A percentile compares a stretch with the other conserved stretches of the same genome.
Evolutionary conservation across 2,888 invertebrate genomes (phyloP).

Genomic region (Drosophila recens): DNA sequence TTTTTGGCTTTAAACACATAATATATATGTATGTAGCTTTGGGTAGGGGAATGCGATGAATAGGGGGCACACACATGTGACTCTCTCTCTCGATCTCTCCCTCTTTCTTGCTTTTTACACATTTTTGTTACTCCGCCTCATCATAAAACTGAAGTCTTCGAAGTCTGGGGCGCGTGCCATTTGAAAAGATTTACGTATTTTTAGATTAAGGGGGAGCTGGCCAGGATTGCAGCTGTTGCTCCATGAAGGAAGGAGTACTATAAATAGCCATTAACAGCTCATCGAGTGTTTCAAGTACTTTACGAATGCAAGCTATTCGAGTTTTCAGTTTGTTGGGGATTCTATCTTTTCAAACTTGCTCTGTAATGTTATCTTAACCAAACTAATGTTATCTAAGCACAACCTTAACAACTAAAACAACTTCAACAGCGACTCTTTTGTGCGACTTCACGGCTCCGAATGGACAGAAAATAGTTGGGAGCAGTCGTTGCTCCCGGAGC

Average conservation of each 20-base stretch:
- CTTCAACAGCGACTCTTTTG: too few relatives aligned
- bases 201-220: conserved; percentile 34
- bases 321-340: not conserved
- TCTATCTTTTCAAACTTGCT: not conserved
- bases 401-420: too few relatives aligned
- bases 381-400: too few relatives aligned
- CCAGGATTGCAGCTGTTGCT: conserved; percentile 37
- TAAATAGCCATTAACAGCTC: conserved; percentile 23
- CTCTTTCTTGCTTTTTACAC: not conserved
- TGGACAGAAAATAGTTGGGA: too few relatives aligned
- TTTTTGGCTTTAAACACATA: conserved; percentile 34
- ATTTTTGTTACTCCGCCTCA: conserved; percentile 26
- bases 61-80: conserved; percentile 14
- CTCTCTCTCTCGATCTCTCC: not conserved
- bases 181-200: conserved; percentile 42
- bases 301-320: not conserved
- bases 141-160: conserved; percentile 56
- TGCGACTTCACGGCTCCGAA: too few relatives aligned
- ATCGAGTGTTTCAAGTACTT: conserved; percentile 5
- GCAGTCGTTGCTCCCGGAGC: too few relatives aligned
- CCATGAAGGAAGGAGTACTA: conserved; percentile 1
- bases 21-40: not conserved
- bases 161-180: conserved; percentile 57
- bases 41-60: conserved; percentile 26
- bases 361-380: not conserved